Conservation (phyloP, 1,140 invertebrate genomes). For the Calycopis cecrops region DNA sequence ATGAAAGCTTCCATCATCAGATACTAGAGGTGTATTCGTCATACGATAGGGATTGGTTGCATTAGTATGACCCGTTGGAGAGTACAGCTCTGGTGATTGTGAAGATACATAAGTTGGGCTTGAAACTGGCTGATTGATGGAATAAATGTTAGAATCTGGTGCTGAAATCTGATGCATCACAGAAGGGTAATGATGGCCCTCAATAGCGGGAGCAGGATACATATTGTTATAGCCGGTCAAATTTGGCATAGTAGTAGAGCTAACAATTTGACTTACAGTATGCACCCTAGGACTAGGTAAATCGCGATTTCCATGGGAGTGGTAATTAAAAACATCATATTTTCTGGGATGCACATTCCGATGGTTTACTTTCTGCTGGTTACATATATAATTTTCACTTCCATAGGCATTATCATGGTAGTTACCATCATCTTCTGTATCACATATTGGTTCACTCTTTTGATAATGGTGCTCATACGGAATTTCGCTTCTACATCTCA, state of each 20-base stretch:
- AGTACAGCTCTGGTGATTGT: constrained; percentile 64
- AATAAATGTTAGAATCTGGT: constrained; percentile 58
- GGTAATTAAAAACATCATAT: constrained; percentile 64
- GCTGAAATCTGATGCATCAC: constrained; percentile 43
- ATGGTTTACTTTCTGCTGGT: constrained; percentile 64
- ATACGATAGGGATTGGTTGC: constrained; percentile 66
- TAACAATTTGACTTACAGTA: constrained; percentile 66
- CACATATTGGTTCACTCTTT: constrained; percentile 48
- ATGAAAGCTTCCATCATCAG: constrained; percentile 65
- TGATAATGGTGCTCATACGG: constrained; percentile 47
- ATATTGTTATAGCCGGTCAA: constrained; percentile 60
- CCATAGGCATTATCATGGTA: constrained; percentile 55
- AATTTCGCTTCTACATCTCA: constrained; percentile 43
- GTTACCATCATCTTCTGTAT: constrained; percentile 42
- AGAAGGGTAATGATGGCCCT: constrained; percentile 46
- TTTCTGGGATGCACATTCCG: constrained; percentile 35
- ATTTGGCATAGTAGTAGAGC: constrained; percentile 69
- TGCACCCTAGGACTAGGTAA: constrained; percentile 53
- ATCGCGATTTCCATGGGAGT: constrained; percentile 49
- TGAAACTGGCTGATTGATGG: constrained; percentile 32
- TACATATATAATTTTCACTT: constrained; percentile 52
- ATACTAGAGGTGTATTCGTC: constrained; percentile 64
- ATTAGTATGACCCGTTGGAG: constrained; percentile 64
- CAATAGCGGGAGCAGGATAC: constrained; percentile 40
- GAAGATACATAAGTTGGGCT: constrained; percentile 63